Base-by-base conservation (phyloP, 2,888 invertebrate genomes). In the Phaedon cochleariae region DNA sequence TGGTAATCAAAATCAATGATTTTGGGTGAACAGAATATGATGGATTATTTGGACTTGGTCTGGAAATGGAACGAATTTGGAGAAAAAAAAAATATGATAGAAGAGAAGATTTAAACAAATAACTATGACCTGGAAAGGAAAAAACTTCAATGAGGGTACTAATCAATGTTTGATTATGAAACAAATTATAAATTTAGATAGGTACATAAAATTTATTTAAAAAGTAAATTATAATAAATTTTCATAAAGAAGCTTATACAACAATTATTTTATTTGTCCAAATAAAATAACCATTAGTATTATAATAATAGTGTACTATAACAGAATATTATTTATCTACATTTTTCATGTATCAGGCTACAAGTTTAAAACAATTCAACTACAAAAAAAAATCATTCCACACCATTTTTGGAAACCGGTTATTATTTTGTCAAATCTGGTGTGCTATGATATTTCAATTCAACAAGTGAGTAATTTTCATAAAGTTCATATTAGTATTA, bases 221-320 rank as follows among this genome's bases (percentile, higher is more conserved):
- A 79, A 78, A 78, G 73, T 77, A 79, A 77, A 73, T 73, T 75
- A 76, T 76, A 75, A 75, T 76, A 75, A 74, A 74, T 78, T 76
- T 76, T 74, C 71, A 77, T 76, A 74, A 71, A 71, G 71, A 77
- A 78, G 78, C 77, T 74, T 78, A 78, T 78, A 73, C 67, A 70
- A 70, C 71, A 70, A 71, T 71, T 71, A 74, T 69, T 65, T 70
- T 69, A 63, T 72, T 75, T 68, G 69, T 69, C 70, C 69, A 71
- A 69, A 70, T 70, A 65, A 72, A 66, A 72, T 71, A 71, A 70
- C 64, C 51, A 68, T 68, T 68, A 68, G 63, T 57, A 65, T 67
- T 59, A 64, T 53, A 31, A 29, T 22, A 45, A 55, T 21, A 41
- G 61, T 67, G 61, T 60, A 60, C 63, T 63, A 60, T 68, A 69